These are phyloP conservation scores for Drosophila suzukii DNA, from an alignment of 1,140 invertebrate genomes.

Conservation along the genomic window DNA sequence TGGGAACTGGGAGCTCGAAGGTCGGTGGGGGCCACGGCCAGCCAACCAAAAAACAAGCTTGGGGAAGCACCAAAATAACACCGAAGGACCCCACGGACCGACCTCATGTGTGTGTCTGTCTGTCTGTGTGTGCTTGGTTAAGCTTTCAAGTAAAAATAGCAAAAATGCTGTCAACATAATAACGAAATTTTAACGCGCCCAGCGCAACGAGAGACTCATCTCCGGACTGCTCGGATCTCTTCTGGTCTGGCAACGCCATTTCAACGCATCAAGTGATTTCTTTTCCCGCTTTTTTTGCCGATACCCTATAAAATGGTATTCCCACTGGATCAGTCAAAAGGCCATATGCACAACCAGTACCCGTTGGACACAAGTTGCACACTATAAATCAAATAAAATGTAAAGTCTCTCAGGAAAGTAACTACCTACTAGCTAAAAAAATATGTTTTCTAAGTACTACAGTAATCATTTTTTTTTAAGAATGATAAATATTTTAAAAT, in stretches of 20 bases:
- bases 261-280: conserved; percentile 54
- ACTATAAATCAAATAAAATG: too few species aligned
- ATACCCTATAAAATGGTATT: background rate
- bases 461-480: too few species aligned
- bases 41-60: conserved; percentile 82
- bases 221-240: conserved; percentile 17
- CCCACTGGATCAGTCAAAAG: background rate
- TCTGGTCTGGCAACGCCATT: conserved; percentile 27
- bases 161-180: conserved; percentile 82
- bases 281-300: conserved; percentile 9
- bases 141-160: conserved; percentile 83
- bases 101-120: conserved; percentile 7
- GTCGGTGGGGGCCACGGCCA: conserved; percentile 44
- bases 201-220: conserved; percentile 53
- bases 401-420: too few species aligned
- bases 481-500: too few species aligned
- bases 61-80: conserved; percentile 80
- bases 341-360: background rate
- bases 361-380: too few species aligned
- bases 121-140: conserved; percentile 63
- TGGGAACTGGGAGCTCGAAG: background rate
- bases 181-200: conserved; percentile 81
- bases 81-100: conserved; percentile 53
- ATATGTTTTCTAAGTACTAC: too few species aligned
- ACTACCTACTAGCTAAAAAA: too few species aligned